phyloP scores from a whole-genome alignment of 1,140 invertebrate genomes.

The Colletes gigas region DNA sequence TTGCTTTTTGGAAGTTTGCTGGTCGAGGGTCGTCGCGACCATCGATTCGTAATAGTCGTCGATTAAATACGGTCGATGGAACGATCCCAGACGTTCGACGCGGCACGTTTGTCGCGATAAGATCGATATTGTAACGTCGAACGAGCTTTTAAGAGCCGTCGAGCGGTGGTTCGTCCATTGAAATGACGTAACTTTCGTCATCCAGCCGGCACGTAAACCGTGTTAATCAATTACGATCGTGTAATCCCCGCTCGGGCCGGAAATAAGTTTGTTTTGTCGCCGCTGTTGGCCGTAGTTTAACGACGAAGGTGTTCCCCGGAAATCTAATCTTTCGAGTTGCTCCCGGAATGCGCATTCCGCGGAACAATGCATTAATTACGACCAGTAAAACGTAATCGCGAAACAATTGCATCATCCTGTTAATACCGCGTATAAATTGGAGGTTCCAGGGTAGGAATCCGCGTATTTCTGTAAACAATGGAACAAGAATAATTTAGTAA shows the following conservation, averaged over 20 bases:
- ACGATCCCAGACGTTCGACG: conserved; percentile 8
- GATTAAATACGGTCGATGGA: not conserved
- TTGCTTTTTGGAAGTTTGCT: not conserved
- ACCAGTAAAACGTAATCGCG: not conserved
- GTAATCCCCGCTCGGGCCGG: not conserved
- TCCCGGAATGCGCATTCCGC: not conserved
- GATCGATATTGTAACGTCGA: conserved; percentile 34
- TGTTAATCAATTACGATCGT: conserved; percentile 30
- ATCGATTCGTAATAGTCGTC: not conserved
- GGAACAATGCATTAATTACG: not conserved
- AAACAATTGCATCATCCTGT: too few species aligned
- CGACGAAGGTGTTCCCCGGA: not conserved
- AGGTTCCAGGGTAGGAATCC: too few species aligned
- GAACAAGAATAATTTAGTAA: too few species aligned
- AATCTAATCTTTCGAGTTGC: not conserved
- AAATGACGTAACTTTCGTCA: conserved; percentile 37
- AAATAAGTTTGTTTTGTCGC: conserved; percentile 13
- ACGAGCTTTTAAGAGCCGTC: not conserved
- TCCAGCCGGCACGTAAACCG: conserved; percentile 12
- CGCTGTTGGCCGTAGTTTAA: not conserved
- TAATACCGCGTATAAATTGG: too few species aligned
- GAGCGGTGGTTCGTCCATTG: not conserved
- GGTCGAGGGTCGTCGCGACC: not conserved
- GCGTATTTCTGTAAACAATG: too few species aligned
- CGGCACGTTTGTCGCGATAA: not conserved